phyloP scores from a whole-genome alignment of 30 jellyfish, hydroid and myxozoan species.

The Pseudorhiza aurosa region DNA sequence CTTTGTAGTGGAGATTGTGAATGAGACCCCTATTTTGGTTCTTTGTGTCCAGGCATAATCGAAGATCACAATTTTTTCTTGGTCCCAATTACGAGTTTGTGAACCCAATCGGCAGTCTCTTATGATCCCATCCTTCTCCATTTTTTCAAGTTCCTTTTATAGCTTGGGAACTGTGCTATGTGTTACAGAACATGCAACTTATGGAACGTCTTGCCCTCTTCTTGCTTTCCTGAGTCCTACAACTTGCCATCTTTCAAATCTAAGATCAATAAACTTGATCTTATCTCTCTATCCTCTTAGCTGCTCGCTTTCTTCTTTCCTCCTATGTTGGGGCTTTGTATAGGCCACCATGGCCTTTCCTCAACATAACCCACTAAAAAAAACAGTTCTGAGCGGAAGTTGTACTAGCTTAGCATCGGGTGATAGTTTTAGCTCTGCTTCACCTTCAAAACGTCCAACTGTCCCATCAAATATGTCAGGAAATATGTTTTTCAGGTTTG shows the following conservation, averaged over 20 bases:
- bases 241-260: too few relatives aligned
- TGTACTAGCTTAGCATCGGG: conserved; percentile 39
- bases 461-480: conserved; percentile 37
- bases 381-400: conserved; percentile 27
- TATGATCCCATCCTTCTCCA: conserved; percentile 49
- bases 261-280: too few relatives aligned
- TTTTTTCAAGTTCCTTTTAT: conserved; percentile 33
- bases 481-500: conserved; percentile 7
- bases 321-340: too few relatives aligned
- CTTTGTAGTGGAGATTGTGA: conserved; percentile 38
- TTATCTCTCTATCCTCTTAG: too few relatives aligned
- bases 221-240: too few relatives aligned
- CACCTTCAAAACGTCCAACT: conserved; percentile 40
- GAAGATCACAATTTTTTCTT: conserved; percentile 28
- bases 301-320: too few relatives aligned
- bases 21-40: conserved; percentile 18
- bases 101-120: conserved; percentile 39
- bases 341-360: too few relatives aligned
- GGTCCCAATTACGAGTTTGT: conserved; percentile 30
- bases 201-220: too few relatives aligned
- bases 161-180: conserved; percentile 9
- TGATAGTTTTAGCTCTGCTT: conserved; percentile 37
- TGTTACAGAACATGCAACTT: too few relatives aligned
- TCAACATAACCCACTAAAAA: too few relatives aligned
- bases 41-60: conserved; percentile 43